Base-by-base conservation (phyloP, 2,888 invertebrate genomes). In the Drosophila setosimentum region DNA sequence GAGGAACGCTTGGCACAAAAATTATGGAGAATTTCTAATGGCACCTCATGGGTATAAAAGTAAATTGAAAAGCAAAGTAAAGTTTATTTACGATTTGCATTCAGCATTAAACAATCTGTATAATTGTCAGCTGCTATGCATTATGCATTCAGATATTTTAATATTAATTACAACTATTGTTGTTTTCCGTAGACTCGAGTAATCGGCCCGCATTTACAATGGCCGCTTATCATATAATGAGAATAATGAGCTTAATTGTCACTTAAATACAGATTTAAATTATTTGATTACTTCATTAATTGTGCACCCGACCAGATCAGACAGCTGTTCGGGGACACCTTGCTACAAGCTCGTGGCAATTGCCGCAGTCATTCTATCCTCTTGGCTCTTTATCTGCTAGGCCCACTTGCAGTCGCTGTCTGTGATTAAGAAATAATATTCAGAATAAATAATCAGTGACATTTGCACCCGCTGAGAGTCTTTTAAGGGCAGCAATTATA, bases 261-360 rank as follows among this genome's bases (percentile, higher is more conserved):
- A 87, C 78, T 87, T 89, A 87, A 87, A 75, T 73, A 70, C 75
- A 80, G 82, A 85, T 89, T 86, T 80, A 70, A 85, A 89, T 87
- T 77, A 80, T 87, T 87, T 87, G 71, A 87, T 88, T 89, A 68
- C 89, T 82, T 78, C 70, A 89, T 87, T 87, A 76, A 78, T 63
- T 73, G 66, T 59, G 58, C 53, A 35, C 66, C 67, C 53, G 45
- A 40, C 33, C 64, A 54, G 21, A 29, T 53, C n/a, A 50, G 21
- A 48, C 42, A 42, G 45, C 48, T 32, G 48, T 45, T 51, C 40
- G 60, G 74, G 50, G 27, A 68, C 59, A 71, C 76, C 76, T 71
- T 61, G 61, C 49, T 45, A 21, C 30, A 49, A 58, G 66, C 55
- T 51, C 57, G 21, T 48, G 58, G n/a, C 40, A 35, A 42, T 18